Evolutionary conservation across 1,140 invertebrate genomes (phyloP).

Genomic region (Diorhabda carinulata): DNA sequence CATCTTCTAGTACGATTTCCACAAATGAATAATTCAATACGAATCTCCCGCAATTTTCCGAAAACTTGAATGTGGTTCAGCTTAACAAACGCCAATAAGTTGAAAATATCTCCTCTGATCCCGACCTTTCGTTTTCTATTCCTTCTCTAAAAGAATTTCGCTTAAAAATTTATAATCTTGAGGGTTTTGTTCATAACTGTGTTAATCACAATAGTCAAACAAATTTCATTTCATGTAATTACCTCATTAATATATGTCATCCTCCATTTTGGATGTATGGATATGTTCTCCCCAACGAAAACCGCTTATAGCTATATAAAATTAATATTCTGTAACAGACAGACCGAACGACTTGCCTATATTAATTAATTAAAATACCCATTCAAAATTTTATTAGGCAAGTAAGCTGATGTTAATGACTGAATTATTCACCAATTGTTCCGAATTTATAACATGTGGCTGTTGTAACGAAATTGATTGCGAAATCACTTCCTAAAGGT

Average conservation of each 20-base stretch:
- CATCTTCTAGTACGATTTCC: too few species aligned
- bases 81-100: too few species aligned
- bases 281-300: neutral
- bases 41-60: too few species aligned
- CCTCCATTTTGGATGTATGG: neutral
- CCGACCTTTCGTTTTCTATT: too few species aligned
- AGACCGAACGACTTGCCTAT: neutral
- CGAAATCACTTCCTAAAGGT: too few species aligned
- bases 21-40: too few species aligned
- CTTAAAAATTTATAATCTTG: too few species aligned
- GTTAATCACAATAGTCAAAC: too few species aligned
- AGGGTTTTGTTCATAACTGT: too few species aligned
- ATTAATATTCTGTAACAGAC: neutral
- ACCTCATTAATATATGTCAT: neutral
- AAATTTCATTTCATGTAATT: slow-evolving; percentile 1
- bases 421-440: slow-evolving; percentile 1
- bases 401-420: neutral
- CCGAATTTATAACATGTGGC: neutral
- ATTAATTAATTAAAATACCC: slow-evolving; percentile 3
- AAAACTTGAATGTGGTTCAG: too few species aligned
- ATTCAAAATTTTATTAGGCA: slow-evolving; percentile 3
- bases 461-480: neutral
- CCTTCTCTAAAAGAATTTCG: too few species aligned
- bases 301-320: neutral
- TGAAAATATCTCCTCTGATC: too few species aligned